These are phyloP conservation scores for Frankliniella intonsa DNA, from an alignment of 2,888 invertebrate genomes.

Conservation along the genomic window DNA sequence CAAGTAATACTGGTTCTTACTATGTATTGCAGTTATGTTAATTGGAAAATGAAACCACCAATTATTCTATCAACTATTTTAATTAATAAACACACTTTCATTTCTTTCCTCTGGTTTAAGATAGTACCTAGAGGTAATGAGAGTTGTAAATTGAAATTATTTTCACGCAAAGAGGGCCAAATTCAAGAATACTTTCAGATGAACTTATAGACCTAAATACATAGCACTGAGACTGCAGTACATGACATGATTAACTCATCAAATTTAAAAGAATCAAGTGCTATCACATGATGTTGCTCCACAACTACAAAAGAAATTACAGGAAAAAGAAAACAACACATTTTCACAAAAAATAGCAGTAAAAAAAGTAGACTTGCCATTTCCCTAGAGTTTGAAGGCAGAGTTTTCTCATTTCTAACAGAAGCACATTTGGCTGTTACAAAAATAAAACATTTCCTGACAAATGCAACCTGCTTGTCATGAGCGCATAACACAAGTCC, in stretches of 20 bases:
- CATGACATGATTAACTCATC: not conserved
- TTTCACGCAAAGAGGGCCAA: not conserved
- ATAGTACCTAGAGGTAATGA: too few relatives aligned
- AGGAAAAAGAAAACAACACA: not conserved
- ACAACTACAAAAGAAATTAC: not conserved
- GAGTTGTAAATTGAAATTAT: too few relatives aligned
- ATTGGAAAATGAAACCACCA: not conserved
- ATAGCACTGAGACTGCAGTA: not conserved
- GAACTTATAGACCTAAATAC: not conserved
- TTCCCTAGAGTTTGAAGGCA: not conserved
- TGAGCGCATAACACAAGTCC: not conserved
- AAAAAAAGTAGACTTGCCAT: slow-evolving; percentile 12
- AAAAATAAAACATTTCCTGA: slow-evolving; percentile 21
- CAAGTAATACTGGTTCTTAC: not conserved
- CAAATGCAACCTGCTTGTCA: slow-evolving; percentile 15
- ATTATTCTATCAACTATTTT: not conserved
- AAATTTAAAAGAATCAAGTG: not conserved
- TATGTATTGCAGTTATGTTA: not conserved
- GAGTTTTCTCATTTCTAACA: not conserved
- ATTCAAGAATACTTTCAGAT: not conserved
- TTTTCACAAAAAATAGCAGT: not conserved
- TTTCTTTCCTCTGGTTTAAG: too few relatives aligned
- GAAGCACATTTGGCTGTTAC: not conserved
- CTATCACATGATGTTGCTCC: not conserved
- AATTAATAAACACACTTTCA: not conserved